Evolutionary conservation across 2,797 vertebrate genomes (phyloP).

Genomic region (Falco cherrug): DNA sequence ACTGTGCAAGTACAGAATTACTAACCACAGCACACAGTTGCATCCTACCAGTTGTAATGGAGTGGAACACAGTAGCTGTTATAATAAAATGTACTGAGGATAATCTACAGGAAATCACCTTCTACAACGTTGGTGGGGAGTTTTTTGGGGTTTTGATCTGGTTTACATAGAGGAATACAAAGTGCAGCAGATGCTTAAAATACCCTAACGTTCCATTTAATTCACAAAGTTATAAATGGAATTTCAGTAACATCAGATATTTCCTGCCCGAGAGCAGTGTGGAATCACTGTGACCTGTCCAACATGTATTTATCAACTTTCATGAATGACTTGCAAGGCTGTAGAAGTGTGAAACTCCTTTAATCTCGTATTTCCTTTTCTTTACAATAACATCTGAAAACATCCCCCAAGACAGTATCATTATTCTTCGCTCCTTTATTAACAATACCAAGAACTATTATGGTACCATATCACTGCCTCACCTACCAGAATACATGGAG

Average conservation of each 20-base stretch:
- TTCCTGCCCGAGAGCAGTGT: not conserved
- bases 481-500: not conserved
- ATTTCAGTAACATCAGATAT: not conserved
- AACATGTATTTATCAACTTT: not conserved
- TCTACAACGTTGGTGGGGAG: rapidly evolving
- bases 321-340: not conserved
- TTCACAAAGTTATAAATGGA: not conserved
- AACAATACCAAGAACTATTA: not conserved
- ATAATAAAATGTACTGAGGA: not conserved
- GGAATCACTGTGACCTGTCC: not conserved
- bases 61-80: not conserved
- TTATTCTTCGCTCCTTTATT: not conserved
- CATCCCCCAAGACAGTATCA: not conserved
- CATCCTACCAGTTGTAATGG: not conserved
- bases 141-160: not conserved
- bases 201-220: not conserved
- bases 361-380: not conserved
- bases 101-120: not conserved
- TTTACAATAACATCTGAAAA: not conserved
- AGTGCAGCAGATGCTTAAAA: not conserved
- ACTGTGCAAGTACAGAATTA: not conserved
- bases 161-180: not conserved
- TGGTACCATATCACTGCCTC: not conserved
- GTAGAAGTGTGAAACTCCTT: not conserved
- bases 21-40: not conserved